A percentile compares a stretch with the other conserved stretches of the same genome.
Evolutionary conservation across 2,888 invertebrate species (phyloP).

Genomic region (Cephus pulcher): DNA sequence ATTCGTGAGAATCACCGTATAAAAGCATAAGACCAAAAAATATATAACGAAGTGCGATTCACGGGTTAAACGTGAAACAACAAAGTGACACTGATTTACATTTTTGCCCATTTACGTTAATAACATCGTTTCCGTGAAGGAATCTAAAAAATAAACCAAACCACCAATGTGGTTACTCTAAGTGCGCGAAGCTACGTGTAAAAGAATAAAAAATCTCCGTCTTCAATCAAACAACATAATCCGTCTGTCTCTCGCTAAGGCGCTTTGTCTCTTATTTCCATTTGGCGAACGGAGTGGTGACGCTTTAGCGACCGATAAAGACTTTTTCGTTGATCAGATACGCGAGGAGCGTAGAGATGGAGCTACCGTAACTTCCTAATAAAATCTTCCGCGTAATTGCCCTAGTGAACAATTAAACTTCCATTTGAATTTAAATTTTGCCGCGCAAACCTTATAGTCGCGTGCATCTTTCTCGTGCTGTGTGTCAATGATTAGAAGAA

Average conservation of each 20-base stretch:
- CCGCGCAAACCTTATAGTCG: neutral
- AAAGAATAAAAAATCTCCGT: neutral
- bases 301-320: neutral
- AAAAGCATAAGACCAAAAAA: neutral
- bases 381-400: neutral
- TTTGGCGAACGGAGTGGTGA: neutral
- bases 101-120: neutral
- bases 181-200: neutral
- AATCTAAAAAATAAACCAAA: neutral
- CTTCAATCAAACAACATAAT: neutral
- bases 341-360: neutral
- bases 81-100: neutral
- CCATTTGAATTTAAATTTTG: neutral
- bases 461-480: neutral
- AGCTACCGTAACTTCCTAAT: neutral
- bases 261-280: neutral
- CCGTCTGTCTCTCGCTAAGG: neutral
- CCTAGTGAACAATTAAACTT: neutral
- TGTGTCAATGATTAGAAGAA: neutral
- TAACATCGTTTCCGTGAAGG: neutral
- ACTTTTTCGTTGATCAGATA: neutral
- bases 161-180: neutral
- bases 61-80: neutral
- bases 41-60: neutral
- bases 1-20: neutral